Base-by-base conservation (phyloP, 1,140 invertebrate species). In the Eumeta japonica region DNA sequence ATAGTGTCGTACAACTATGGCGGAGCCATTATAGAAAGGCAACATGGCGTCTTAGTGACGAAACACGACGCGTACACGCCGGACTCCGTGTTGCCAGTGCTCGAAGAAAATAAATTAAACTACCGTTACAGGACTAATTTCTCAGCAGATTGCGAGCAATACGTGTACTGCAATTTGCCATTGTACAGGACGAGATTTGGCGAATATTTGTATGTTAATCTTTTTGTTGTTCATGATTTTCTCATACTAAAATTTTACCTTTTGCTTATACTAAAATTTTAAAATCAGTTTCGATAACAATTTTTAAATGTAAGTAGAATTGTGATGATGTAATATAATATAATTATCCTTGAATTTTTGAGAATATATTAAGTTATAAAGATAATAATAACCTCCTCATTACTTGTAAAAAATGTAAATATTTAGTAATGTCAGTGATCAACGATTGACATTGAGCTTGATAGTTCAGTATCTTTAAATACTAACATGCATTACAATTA, bases 141-240 rank as follows among this genome's bases (percentile, higher is more conserved):
- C 3, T 3, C n/a, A 0, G 39, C 43, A 0, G 52, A 59, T 28
- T 68, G 67, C 28, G 39, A 49, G 9, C 16, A 16, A 2, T 16
- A 44, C 1, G 33, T 62, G 2, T 55, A 54, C 43, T 72, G 67
- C 40, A 48, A 62, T 13, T 28, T 68, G 47, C 67, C 67, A 5
- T 13, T 65, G n/a, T 61, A 48, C 17, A 47, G 61, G 31, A 41
- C 55, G 10, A 35, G 56, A 14, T 58, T 57, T 33, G 48, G 37
- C 0, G 17, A 20, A 10, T 43, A 43, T 34, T 37, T 60, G 63
- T 71, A 31, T 52, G 55, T 61, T 43, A 5, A 30, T 11, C 12
- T 10, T 37, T 37, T 19, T 24, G 24, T 41, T 10, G n/a, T 3
- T 2, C 15, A 3, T 16, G 28, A 13, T 27, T 28, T 33, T n/a